Conservation (phyloP, 2,113 vertebrate species). For the Nasalis larvatus region DNA sequence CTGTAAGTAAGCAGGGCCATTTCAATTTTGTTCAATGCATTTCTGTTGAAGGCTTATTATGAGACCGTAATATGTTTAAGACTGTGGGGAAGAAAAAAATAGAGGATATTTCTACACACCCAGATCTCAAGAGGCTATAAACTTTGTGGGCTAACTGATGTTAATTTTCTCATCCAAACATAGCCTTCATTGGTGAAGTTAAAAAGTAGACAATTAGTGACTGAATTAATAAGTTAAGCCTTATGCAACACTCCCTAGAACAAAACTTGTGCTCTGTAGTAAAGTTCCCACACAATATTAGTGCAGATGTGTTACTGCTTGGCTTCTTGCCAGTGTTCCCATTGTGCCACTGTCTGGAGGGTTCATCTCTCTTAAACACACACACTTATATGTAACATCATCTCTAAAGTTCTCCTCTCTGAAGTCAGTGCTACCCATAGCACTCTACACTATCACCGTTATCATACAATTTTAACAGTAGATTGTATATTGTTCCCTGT, state of each 20-base stretch:
- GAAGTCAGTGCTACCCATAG: background rate
- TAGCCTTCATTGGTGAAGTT: background rate
- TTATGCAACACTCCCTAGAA: background rate
- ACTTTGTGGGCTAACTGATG: background rate
- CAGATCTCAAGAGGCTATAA: background rate
- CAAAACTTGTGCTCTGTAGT: background rate
- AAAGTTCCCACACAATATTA: background rate
- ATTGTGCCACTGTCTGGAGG: background rate
- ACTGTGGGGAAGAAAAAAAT: background rate
- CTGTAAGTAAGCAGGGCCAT: background rate
- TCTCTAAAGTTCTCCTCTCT: background rate
- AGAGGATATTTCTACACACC: background rate
- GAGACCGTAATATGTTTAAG: background rate
- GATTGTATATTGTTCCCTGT: background rate
- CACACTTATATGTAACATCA: accelerated
- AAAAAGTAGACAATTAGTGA: background rate
- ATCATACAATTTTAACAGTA: background rate
- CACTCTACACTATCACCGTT: background rate
- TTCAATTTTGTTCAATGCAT: background rate
- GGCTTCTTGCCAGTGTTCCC: background rate
- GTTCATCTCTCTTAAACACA: background rate
- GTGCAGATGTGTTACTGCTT: background rate
- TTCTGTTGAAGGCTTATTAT: background rate
- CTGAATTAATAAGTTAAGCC: background rate
- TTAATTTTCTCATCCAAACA: background rate